phyloP scores from a whole-genome alignment of 2,888 invertebrate genomes.

The Sipunculus nudus region DNA sequence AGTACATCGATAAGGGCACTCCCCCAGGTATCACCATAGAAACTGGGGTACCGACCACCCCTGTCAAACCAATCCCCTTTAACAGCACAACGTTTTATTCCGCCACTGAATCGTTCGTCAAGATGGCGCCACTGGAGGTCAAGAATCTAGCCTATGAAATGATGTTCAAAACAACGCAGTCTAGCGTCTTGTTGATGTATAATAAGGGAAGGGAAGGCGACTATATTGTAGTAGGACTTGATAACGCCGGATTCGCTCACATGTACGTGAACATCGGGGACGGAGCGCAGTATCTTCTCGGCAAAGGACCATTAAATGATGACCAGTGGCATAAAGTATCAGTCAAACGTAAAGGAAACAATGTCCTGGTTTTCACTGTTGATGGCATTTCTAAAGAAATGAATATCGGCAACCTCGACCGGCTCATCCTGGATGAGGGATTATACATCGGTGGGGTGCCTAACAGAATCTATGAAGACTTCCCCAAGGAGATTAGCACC shows the following conservation, averaged over 20 bases:
- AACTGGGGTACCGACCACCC: neutral
- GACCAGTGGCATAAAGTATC: too few relatives aligned
- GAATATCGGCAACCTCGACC: too few relatives aligned
- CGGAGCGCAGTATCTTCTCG: too few relatives aligned
- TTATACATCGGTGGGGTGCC: slow-evolving; percentile 59
- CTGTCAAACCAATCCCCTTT: slow-evolving; percentile 1
- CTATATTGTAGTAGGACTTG: slow-evolving; percentile 1
- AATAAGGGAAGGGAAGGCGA: too few relatives aligned
- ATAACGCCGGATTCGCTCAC: neutral
- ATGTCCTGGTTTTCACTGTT: too few relatives aligned
- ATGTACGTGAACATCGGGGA: too few relatives aligned
- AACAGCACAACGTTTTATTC: neutral
- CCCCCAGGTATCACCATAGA: slow-evolving; percentile 2
- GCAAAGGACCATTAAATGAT: too few relatives aligned
- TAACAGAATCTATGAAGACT: slow-evolving; percentile 37
- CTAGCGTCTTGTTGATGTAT: slow-evolving; percentile 51
- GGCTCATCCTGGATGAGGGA: slow-evolving; percentile 34
- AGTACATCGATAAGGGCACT: neutral
- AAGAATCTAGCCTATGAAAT: slow-evolving; percentile 42
- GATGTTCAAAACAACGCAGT: slow-evolving; percentile 56
- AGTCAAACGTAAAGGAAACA: too few relatives aligned
- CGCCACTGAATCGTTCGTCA: slow-evolving; percentile 13
- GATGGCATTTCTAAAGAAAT: too few relatives aligned
- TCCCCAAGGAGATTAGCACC: slow-evolving; percentile 43
- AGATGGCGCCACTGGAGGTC: slow-evolving; percentile 27